Evolutionary conservation across 2,888 invertebrate genomes (phyloP).

Genomic region (Escarpia spicata): DNA sequence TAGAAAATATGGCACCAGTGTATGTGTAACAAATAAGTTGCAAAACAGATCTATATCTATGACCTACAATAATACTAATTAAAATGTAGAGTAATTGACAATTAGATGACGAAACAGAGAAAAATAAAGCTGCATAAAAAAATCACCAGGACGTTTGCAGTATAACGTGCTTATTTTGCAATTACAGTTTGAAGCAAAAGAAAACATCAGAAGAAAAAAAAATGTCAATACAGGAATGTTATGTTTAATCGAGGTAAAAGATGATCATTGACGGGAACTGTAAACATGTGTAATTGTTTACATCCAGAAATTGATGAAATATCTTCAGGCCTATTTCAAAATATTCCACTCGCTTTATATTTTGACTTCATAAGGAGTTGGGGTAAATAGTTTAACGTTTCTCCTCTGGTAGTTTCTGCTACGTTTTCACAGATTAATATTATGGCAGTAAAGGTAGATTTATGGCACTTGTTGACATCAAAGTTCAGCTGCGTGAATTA

Average conservation of each 20-base stretch:
- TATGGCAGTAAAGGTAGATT: background rate
- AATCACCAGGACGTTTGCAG: background rate
- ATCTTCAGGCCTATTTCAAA: background rate
- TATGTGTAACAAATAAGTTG: too few species aligned
- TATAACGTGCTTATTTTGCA: background rate
- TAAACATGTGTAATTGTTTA: background rate
- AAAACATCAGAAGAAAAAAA: background rate
- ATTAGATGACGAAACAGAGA: background rate
- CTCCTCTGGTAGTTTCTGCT: background rate
- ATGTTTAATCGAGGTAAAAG: background rate
- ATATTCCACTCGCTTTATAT: background rate
- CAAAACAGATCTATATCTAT: slow-evolving; percentile 14
- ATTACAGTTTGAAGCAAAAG: background rate
- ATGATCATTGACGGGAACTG: background rate
- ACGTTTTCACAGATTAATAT: background rate
- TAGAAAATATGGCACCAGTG: background rate
- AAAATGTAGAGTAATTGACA: background rate
- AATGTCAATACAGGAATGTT: slow-evolving; percentile 7
- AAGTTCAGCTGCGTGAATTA: background rate
- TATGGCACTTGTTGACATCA: background rate
- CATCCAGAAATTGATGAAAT: background rate
- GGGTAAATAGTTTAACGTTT: background rate
- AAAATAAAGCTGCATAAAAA: background rate
- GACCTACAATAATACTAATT: background rate
- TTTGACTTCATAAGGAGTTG: background rate